Percentiles rank a stretch among this genome's conserved stretches.
These are phyloP conservation scores for Microcebus lehilahytsara DNA, from an alignment of 2,113 vertebrate genomes.

Conservation along the genomic window DNA sequence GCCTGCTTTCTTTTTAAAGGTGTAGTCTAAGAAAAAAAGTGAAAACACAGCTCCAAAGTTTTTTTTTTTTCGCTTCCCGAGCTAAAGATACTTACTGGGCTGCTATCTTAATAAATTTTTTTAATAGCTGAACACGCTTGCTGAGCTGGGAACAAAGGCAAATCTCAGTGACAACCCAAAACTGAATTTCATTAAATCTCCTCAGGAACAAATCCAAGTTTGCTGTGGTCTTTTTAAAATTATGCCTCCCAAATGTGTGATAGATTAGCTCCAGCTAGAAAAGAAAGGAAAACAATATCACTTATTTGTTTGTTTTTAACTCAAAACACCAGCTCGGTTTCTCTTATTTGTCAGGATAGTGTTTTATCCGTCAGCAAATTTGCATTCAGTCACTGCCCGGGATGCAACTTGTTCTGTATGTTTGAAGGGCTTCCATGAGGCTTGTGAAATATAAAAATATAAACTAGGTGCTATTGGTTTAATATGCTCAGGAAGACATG, in stretches of 20 bases:
- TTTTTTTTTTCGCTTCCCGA: background rate
- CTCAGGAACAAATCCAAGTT: constrained; percentile 98
- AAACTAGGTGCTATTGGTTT: constrained; percentile 40
- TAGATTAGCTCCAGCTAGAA: constrained; percentile 95
- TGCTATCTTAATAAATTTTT: constrained; percentile 99
- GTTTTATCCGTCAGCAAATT: constrained; percentile 28
- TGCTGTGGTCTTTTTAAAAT: constrained; percentile 95
- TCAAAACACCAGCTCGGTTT: constrained; percentile 23
- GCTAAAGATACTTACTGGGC: constrained; percentile 91
- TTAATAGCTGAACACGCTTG: constrained; percentile 98
- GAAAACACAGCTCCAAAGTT: background rate
- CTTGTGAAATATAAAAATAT: constrained; percentile 4
- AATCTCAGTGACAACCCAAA: constrained; percentile 97
- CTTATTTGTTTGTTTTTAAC: constrained; percentile 55
- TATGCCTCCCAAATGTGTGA: constrained; percentile 96
- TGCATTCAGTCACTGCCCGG: constrained; percentile 2
- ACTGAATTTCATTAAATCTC: constrained; percentile 98
- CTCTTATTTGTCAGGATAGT: constrained; percentile 7
- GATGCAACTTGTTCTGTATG: background rate
- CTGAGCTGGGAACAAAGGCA: constrained; percentile 96
- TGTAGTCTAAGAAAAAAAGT: constrained; percentile 20
- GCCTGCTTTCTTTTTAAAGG: background rate
- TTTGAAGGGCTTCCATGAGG: constrained; percentile 1
- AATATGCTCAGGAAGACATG: constrained; percentile 31
- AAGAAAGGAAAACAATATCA: constrained; percentile 70